A percentile compares a stretch with the other conserved stretches of the same genome.
Conservation (phyloP, 1,140 invertebrate genomes). For the Anoplophora glabripennis region DNA sequence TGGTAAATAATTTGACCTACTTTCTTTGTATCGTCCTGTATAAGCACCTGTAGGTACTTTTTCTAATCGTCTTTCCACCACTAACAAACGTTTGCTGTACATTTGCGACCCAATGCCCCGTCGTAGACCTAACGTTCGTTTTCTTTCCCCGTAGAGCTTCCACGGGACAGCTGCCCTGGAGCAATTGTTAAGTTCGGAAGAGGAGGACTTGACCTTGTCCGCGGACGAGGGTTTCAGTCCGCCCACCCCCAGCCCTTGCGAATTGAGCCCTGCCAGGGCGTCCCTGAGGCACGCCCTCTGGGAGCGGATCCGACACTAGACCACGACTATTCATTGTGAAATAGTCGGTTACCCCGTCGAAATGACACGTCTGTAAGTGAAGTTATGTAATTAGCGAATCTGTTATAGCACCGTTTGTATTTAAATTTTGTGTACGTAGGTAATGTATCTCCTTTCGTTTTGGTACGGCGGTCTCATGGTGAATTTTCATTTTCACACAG, state of each 20-base stretch:
- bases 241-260: slow-evolving; percentile 47
- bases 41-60: too few relatives aligned
- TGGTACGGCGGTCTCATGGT: not conserved
- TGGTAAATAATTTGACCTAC: too few relatives aligned
- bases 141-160: slow-evolving; percentile 46
- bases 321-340: not conserved
- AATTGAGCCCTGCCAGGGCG: slow-evolving; percentile 42
- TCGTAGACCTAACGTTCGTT: not conserved
- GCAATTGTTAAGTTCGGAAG: slow-evolving; percentile 46
- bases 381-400: not conserved
- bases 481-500: too few relatives aligned
- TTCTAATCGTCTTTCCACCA: too few relatives aligned
- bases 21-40: too few relatives aligned
- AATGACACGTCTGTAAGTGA: not conserved
- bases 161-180: slow-evolving; percentile 48
- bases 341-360: not conserved
- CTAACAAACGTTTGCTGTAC: too few relatives aligned
- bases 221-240: slow-evolving; percentile 49
- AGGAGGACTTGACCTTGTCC: slow-evolving; percentile 46
- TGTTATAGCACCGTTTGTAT: not conserved
- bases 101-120: too few relatives aligned
- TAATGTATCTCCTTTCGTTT: not conserved
- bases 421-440: not conserved
- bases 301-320: slow-evolving; percentile 36
- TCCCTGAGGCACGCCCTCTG: slow-evolving; percentile 41